Conservation (phyloP, 1,140 invertebrate genomes). For the Drosophila ohnishii region DNA sequence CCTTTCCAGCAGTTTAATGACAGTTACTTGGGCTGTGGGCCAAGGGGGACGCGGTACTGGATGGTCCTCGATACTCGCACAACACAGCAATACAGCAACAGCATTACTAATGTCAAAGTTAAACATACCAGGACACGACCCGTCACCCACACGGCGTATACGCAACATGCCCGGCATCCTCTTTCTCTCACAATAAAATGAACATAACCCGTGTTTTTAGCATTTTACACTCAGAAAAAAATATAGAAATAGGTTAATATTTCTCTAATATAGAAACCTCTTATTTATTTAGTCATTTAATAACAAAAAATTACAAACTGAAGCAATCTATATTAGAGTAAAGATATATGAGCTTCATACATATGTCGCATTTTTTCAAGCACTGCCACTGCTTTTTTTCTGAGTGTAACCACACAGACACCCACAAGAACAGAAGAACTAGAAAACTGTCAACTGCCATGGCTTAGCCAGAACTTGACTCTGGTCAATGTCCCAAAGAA, state of each 20-base stretch:
- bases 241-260: background rate
- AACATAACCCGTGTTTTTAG: conserved; percentile 17
- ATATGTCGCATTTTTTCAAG: too few relatives aligned
- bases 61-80: conserved; percentile 41
- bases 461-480: conserved; percentile 42
- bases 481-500: conserved; percentile 33
- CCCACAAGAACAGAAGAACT: conserved; percentile 18
- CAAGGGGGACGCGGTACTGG: conserved; percentile 1
- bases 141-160: conserved; percentile 57
- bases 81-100: conserved; percentile 31
- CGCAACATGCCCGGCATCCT: conserved; percentile 46
- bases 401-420: conserved; percentile 17
- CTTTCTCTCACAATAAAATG: conserved; percentile 34
- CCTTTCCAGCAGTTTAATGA: conserved; percentile 49
- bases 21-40: conserved; percentile 19
- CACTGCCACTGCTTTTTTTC: background rate
- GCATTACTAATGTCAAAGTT: conserved; percentile 72
- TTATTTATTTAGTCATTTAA: background rate
- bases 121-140: conserved; percentile 63
- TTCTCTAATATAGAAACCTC: background rate
- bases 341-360: background rate
- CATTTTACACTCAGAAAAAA: conserved; percentile 16
- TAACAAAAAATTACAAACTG: too few relatives aligned
- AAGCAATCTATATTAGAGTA: background rate
- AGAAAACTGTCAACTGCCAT: conserved; percentile 50